phyloP scores from a whole-genome alignment of 2,888 invertebrate species.

The Perizoma affinitatum region DNA sequence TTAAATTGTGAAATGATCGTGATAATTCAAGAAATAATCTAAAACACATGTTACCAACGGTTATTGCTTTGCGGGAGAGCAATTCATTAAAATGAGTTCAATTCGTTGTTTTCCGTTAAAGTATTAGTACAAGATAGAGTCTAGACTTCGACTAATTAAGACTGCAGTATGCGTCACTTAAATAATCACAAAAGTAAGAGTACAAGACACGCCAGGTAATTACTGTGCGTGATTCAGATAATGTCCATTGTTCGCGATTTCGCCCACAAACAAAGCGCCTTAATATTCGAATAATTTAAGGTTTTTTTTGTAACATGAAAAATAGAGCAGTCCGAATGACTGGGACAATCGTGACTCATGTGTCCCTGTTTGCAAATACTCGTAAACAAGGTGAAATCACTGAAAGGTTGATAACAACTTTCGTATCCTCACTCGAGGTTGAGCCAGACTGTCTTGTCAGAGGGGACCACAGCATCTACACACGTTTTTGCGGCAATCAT shows the following conservation, averaged over 20 bases:
- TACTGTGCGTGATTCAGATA: conserved; percentile 62
- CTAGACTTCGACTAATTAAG: conserved; percentile 33
- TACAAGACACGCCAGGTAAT: conserved; percentile 46
- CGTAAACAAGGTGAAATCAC: conserved; percentile 36
- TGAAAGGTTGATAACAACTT: conserved; percentile 69
- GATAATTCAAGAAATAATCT: conserved; percentile 27
- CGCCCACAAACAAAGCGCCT: conserved; percentile 44
- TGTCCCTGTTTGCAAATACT: conserved; percentile 25
- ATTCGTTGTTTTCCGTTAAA: conserved; percentile 44
- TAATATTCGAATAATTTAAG: conserved; percentile 38
- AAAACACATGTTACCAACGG: conserved; percentile 45
- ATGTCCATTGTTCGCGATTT: conserved; percentile 59
- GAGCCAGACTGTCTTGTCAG: conserved; percentile 9
- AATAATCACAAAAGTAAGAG: conserved; percentile 49
- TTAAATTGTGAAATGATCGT: conserved; percentile 17
- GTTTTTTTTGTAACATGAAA: conserved; percentile 34
- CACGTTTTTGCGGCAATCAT: conserved; percentile 82
- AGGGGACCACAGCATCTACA: conserved; percentile 71
- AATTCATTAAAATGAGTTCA: conserved; percentile 43
- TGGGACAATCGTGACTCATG: conserved; percentile 24
- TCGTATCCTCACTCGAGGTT: conserved; percentile 57
- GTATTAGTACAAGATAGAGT: conserved; percentile 21
- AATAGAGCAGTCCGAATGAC: conserved; percentile 22
- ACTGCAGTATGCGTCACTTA: conserved; percentile 52
- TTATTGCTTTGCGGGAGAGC: conserved; percentile 71